Evolutionary conservation across 2,888 invertebrate genomes (phyloP), one percentile per base, ranked within the genome.

Genomic region (Noctua comes): DNA sequence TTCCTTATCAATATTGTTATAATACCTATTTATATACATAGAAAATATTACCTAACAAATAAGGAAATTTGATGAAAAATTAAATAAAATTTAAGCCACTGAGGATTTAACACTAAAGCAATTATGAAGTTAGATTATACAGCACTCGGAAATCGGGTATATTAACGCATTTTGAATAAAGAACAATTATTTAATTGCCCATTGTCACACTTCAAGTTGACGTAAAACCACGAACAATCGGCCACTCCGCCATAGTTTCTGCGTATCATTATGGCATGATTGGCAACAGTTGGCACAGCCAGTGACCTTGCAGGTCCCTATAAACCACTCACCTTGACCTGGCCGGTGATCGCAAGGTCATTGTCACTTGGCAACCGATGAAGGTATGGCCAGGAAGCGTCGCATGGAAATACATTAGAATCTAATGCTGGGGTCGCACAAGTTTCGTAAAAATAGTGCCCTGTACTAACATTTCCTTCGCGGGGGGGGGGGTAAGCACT

Each of bases 281-380:
- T 89, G 89, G 89, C 89, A 90, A 85, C 83, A 80, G 89, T 89
- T 88, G 87, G 90, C 91, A 89, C 76, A 82, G 86, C 76, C 68
- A 79, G 82, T 89, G 93, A 91, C 94, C 94, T 95, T 93, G 83
- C 78, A 82, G 85, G 83, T 88, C 88, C 88, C 89, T 89, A 87
- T 88, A 90, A 77, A 89, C 91, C 90, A 91, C 89, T 89, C 89
- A 91, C 93, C 93, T 92, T 93, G 93, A 94, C 94, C 94, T 91
- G 84, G 72, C 81, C 90, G 85, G 76, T 85, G 87, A 84, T 84
- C 77, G 84, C 90, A 91, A 92, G 94, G 94, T 93, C 93, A 93
- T 88, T 92, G 89, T 88, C 91, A 91, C 88, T 91, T 91, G 88
- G 90, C 87, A 88, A 89, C 88, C 69, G 82, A 76, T 83, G 51